phyloP scores from a whole-genome alignment of 2,113 vertebrate species.

The Baryphthengus martii region DNA sequence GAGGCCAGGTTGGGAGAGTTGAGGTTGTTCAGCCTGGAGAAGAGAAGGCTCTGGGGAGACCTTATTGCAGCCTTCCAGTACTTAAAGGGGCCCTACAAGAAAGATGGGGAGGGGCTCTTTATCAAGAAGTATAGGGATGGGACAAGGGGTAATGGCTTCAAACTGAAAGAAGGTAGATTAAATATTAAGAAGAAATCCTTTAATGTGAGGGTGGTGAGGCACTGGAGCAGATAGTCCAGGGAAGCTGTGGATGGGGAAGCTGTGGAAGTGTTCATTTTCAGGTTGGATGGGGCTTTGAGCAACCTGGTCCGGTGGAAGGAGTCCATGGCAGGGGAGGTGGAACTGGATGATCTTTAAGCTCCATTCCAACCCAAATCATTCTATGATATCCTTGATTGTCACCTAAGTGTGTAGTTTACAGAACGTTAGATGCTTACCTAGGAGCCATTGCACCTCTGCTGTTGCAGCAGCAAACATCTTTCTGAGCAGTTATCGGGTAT shows the following conservation, averaged over 20 bases:
- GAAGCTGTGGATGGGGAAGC: background rate
- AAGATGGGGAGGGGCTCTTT: background rate
- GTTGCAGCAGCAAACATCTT: background rate
- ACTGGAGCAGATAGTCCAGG: background rate
- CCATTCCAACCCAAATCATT: background rate
- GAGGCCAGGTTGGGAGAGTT: too few relatives aligned
- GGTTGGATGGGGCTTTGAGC: background rate
- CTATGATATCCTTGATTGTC: background rate
- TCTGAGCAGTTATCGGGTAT: background rate
- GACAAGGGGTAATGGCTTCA: background rate
- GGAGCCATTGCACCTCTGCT: background rate
- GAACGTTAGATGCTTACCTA: background rate
- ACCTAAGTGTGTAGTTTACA: background rate
- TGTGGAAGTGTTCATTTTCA: background rate
- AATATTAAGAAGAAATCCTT: background rate
- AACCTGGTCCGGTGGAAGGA: background rate
- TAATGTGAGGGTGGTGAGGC: background rate
- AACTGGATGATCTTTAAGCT: background rate
- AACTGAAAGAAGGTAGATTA: background rate
- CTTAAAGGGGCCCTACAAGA: background rate
- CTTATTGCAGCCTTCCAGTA: too few relatives aligned
- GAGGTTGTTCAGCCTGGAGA: too few relatives aligned
- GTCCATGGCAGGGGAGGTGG: background rate
- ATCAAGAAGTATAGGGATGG: background rate
- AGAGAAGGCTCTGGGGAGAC: too few relatives aligned